Percentiles rank a stretch among this genome's conserved stretches.
phyloP scores from a whole-genome alignment of 2,888 invertebrate species.

The Macrosiphum euphorbiae region DNA sequence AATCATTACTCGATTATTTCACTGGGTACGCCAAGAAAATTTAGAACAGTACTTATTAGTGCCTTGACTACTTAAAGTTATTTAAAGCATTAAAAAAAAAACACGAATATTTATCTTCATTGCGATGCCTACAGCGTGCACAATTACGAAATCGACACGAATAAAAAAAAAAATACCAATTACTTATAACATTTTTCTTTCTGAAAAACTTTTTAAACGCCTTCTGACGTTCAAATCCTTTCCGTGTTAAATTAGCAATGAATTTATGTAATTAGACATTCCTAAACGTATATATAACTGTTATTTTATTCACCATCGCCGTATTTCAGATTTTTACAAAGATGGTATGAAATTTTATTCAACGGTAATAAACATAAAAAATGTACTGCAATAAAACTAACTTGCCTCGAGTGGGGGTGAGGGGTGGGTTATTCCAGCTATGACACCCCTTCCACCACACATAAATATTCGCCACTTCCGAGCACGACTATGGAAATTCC shows the following conservation, averaged over 20 bases:
- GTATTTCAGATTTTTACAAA: neutral
- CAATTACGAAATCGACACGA: neutral
- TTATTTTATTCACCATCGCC: neutral
- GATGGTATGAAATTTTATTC: neutral
- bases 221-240: neutral
- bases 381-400: neutral
- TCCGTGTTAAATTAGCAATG: neutral
- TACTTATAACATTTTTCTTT: neutral
- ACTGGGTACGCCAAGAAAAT: neutral
- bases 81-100: neutral
- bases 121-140: neutral
- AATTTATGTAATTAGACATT: neutral
- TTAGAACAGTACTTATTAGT: neutral
- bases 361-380: neutral
- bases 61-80: neutral
- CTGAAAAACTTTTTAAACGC: neutral
- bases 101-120: neutral
- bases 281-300: neutral
- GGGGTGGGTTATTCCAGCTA: neutral
- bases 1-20: neutral
- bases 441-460: neutral
- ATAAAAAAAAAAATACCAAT: neutral
- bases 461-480: neutral
- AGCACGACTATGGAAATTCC: neutral
- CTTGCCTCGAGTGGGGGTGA: neutral